Conservation (phyloP, 1,140 invertebrate genomes). For the Diorhabda sublineata region DNA sequence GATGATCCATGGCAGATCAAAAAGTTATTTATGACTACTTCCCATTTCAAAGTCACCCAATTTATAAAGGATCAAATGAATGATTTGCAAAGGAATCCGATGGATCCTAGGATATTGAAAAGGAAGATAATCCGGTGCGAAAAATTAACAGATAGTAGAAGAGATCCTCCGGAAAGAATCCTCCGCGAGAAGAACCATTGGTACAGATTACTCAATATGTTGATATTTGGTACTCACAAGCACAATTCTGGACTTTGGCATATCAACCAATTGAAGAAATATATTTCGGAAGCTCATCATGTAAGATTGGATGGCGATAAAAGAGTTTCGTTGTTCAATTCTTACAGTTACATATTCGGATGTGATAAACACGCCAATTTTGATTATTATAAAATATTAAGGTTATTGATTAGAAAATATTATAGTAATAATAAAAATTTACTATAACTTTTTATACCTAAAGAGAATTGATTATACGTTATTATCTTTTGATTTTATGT, state of each 20-base stretch:
- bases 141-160: slow-evolving; percentile 12
- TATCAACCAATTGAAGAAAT: slow-evolving; percentile 24
- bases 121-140: slow-evolving; percentile 22
- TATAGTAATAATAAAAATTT: background rate
- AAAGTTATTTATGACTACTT: slow-evolving; percentile 4
- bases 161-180: slow-evolving; percentile 6
- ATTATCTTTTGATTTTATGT: too few species aligned
- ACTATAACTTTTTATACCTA: background rate
- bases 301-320: slow-evolving; percentile 8
- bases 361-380: slow-evolving; percentile 23
- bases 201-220: slow-evolving; percentile 28
- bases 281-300: background rate
- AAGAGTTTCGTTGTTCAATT: slow-evolving; percentile 15
- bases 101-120: slow-evolving; percentile 15
- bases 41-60: slow-evolving; percentile 12
- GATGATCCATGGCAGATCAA: slow-evolving; percentile 8
- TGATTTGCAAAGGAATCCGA: slow-evolving; percentile 11
- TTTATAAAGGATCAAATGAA: slow-evolving; percentile 24
- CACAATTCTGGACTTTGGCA: slow-evolving; percentile 18
- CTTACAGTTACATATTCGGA: slow-evolving; percentile 28
- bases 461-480: too few species aligned
- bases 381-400: slow-evolving; percentile 19
- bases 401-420: background rate
- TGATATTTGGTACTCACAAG: slow-evolving; percentile 21
- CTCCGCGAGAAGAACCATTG: slow-evolving; percentile 16